Conservation (phyloP, 2,797 vertebrate species). For the Leptoclinus maculatus region DNA sequence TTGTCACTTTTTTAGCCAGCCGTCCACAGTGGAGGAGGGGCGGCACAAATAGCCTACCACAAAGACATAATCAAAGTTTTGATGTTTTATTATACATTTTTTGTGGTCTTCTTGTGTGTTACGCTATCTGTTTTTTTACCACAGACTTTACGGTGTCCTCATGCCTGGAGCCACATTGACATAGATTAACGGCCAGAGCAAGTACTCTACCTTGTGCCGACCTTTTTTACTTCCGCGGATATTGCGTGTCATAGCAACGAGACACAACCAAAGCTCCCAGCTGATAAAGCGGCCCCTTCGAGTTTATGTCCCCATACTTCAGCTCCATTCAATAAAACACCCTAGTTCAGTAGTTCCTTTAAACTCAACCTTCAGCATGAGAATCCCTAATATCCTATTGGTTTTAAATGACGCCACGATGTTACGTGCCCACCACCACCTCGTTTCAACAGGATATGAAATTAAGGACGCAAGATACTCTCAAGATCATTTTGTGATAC, state of each 20-base stretch:
- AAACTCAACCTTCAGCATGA: neutral
- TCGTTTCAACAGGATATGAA: slow-evolving; percentile 34
- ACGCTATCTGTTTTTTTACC: no score
- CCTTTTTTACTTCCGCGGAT: neutral
- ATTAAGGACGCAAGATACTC: slow-evolving; percentile 38
- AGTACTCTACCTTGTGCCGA: neutral
- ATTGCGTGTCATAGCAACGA: neutral
- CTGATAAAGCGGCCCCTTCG: no score
- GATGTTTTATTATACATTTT: no score
- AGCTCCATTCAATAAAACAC: neutral
- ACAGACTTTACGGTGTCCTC: no score
- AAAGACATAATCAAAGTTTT: no score
- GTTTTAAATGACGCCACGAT: neutral
- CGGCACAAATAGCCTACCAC: no score
- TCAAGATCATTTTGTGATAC: slow-evolving; percentile 35
- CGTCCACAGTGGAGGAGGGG: no score
- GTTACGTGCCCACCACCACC: slow-evolving; percentile 9
- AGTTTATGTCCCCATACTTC: neutral
- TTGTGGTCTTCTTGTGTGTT: no score
- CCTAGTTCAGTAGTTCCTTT: neutral
- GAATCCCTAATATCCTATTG: neutral
- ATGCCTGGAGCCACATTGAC: neutral
- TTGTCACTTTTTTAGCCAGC: no score
- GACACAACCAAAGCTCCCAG: neutral
- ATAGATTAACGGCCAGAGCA: neutral